Percentiles rank a stretch among this genome's conserved stretches.
Conservation (phyloP, 2,888 invertebrate genomes). For the Eristalis pertinax region DNA sequence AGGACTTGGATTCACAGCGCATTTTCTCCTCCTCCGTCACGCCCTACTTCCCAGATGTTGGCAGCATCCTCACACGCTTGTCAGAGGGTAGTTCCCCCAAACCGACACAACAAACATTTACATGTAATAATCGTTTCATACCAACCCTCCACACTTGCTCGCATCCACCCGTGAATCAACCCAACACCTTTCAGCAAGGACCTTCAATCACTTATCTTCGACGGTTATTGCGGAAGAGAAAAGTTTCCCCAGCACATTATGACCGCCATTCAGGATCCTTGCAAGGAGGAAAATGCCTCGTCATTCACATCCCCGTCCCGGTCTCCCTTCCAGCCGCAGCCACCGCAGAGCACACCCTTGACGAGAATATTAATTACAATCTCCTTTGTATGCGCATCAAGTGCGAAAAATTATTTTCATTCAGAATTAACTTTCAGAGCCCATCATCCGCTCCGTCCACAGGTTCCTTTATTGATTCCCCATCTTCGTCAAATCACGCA, state of each 20-base stretch:
- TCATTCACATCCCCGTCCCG: background rate
- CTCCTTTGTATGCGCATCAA: constrained; percentile 61
- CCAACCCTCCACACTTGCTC: background rate
- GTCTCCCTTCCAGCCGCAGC: background rate
- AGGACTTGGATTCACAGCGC: too few relatives aligned
- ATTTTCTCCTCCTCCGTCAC: too few relatives aligned
- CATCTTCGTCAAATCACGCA: constrained; percentile 39
- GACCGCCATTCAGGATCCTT: constrained; percentile 1
- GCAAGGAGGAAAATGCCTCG: background rate
- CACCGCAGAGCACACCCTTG: constrained; percentile 31
- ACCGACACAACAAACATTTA: background rate
- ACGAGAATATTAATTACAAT: constrained; percentile 61
- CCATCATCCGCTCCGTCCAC: constrained; percentile 4
- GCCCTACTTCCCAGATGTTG: too few relatives aligned
- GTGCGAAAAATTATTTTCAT: constrained; percentile 55
- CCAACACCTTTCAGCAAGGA: background rate
- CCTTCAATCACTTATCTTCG: background rate
- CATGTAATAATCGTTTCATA: background rate
- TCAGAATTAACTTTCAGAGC: constrained; percentile 36
- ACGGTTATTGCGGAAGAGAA: background rate
- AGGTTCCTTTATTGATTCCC: constrained; percentile 53
- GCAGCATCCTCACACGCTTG: too few relatives aligned
- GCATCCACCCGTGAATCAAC: background rate
- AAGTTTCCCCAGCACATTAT: background rate
- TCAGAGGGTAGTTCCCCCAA: too few relatives aligned